phyloP scores from a whole-genome alignment of 2,888 invertebrate species.

The Orthosia incerta region DNA sequence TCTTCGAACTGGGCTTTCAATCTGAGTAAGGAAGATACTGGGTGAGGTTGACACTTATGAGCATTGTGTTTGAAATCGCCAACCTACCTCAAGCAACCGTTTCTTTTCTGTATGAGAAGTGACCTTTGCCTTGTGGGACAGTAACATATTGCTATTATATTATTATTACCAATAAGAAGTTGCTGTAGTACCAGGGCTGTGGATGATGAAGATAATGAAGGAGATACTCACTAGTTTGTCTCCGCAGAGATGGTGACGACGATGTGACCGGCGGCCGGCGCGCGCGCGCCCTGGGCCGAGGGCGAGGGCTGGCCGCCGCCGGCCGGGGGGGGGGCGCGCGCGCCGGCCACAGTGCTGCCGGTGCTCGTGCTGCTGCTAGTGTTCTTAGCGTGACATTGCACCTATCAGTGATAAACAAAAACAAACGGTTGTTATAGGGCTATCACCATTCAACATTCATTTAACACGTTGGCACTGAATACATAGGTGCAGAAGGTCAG shows the following conservation, averaged over 20 bases:
- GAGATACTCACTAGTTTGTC: background rate
- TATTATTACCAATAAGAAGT: background rate
- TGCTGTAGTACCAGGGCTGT: too few species aligned
- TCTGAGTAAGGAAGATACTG: background rate
- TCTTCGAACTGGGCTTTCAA: background rate
- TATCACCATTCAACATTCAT: conserved; percentile 31
- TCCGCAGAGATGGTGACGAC: conserved; percentile 85
- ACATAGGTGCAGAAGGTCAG: background rate
- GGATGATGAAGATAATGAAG: background rate
- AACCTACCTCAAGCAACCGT: too few species aligned
- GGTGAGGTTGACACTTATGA: background rate
- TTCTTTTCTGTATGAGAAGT: too few species aligned
- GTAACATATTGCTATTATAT: too few species aligned
- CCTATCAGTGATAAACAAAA: conserved; percentile 38
- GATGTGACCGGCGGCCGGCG: conserved; percentile 85
- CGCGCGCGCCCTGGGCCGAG: conserved; percentile 81
- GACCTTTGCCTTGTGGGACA: too few species aligned
- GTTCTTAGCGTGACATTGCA: conserved; percentile 74
- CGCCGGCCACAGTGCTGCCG: conserved; percentile 83
- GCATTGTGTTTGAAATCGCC: too few species aligned
- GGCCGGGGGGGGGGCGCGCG: conserved; percentile 46
- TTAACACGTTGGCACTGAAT: conserved; percentile 5
- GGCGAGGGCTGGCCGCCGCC: conserved; percentile 83
- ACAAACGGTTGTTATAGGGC: conserved; percentile 60
- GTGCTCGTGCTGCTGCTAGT: conserved; percentile 54